A percentile compares a stretch with the other conserved stretches of the same genome.
Conservation (phyloP, 2,113 vertebrate species). For the Numenius arquata region DNA sequence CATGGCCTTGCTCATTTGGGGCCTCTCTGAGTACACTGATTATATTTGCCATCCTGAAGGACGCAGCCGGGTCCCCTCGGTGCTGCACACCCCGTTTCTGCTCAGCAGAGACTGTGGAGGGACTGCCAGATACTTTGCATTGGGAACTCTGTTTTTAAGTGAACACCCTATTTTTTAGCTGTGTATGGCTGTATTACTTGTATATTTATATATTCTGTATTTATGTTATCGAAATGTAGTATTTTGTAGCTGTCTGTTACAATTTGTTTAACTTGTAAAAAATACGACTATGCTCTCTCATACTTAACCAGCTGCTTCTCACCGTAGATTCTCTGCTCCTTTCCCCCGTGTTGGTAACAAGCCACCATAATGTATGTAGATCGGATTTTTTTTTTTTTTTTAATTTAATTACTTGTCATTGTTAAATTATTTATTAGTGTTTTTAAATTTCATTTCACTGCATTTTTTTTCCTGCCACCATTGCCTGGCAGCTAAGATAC, state of each 20-base stretch:
- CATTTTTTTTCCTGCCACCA: constrained; percentile 26
- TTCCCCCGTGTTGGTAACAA: constrained; percentile 27
- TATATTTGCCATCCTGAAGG: not conserved
- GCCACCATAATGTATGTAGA: constrained; percentile 62
- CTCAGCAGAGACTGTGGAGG: constrained; percentile 23
- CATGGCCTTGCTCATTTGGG: not conserved
- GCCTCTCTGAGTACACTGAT: not conserved
- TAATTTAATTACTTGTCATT: constrained; percentile 84
- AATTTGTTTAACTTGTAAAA: constrained; percentile 78
- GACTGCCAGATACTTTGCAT: constrained; percentile 5
- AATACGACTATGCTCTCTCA: constrained; percentile 67
- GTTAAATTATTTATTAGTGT: constrained; percentile 87
- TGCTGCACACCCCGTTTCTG: not conserved
- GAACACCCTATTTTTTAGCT: constrained; percentile 59
- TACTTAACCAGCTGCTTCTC: constrained; percentile 64
- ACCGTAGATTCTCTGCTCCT: constrained; percentile 2
- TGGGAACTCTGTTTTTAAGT: constrained; percentile 31
- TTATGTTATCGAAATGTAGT: constrained; percentile 75
- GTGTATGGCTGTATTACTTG: constrained; percentile 72
- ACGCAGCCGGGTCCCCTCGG: not conserved
- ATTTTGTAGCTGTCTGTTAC: constrained; percentile 76
- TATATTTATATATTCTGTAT: constrained; percentile 78
- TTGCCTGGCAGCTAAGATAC: constrained; percentile 26
- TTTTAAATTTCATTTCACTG: constrained; percentile 65
- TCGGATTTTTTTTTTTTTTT: constrained; percentile 18